A percentile compares a stretch with the other conserved stretches of the same genome.
These are phyloP conservation scores for Drosophila bocqueti DNA, from an alignment of 1,140 invertebrate species.

Conservation along the genomic window DNA sequence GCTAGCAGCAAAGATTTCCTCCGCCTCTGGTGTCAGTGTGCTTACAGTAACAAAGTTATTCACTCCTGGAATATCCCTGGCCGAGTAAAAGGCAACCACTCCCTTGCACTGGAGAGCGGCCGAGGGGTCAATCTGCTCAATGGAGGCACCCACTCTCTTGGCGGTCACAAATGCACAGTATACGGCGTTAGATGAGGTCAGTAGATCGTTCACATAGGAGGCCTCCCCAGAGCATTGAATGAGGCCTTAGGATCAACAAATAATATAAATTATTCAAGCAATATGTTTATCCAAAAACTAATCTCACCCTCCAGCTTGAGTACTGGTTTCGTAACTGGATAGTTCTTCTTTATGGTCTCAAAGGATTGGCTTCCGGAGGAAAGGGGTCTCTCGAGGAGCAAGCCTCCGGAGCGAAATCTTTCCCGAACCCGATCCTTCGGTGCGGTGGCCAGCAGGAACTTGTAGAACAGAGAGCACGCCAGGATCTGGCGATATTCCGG, in stretches of 20 bases:
- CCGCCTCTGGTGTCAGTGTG: too few species aligned
- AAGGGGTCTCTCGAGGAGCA: slow-evolving; percentile 88
- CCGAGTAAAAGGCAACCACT: slow-evolving; percentile 89
- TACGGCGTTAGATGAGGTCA: slow-evolving; percentile 86
- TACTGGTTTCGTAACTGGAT: slow-evolving; percentile 92
- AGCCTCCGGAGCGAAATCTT: slow-evolving; percentile 85
- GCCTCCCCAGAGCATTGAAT: slow-evolving; percentile 91
- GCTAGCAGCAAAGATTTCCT: too few species aligned
- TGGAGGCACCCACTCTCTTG: slow-evolving; percentile 86
- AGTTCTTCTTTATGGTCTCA: slow-evolving; percentile 89
- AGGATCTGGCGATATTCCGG: slow-evolving; percentile 88
- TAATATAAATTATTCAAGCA: background rate
- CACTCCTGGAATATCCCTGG: slow-evolving; percentile 89
- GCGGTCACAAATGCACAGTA: slow-evolving; percentile 88
- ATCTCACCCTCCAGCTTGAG: slow-evolving; percentile 89
- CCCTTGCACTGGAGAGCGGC: slow-evolving; percentile 88
- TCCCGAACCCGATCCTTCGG: slow-evolving; percentile 66
- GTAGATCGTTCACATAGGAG: slow-evolving; percentile 88
- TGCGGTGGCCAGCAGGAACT: slow-evolving; percentile 87
- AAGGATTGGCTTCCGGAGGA: slow-evolving; percentile 91
- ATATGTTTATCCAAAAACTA: background rate
- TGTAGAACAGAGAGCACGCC: slow-evolving; percentile 90
- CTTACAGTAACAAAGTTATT: too few species aligned
- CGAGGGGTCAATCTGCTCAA: slow-evolving; percentile 87
- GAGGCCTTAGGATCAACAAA: slow-evolving; percentile 79